Conservation (phyloP, 2,113 vertebrate species). For the Nematolebias whitei region DNA sequence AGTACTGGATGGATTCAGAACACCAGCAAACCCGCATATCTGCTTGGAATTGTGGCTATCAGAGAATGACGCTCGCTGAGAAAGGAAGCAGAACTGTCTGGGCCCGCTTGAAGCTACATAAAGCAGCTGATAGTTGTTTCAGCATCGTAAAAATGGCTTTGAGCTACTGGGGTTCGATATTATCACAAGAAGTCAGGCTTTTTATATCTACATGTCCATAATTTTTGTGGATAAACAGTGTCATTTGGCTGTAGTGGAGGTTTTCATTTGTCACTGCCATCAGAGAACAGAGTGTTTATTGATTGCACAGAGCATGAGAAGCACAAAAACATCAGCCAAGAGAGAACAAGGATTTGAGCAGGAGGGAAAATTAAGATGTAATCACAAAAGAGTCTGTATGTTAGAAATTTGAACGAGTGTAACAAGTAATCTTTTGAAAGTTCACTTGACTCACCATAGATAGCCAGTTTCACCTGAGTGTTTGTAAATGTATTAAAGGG, state of each 20-base stretch:
- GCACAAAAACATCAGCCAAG: slow-evolving; percentile 67
- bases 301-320: slow-evolving; percentile 72
- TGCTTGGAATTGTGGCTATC: not conserved
- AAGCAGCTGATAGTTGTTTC: too few species aligned
- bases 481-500: slow-evolving; percentile 4
- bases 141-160: slow-evolving; percentile 17
- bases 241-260: slow-evolving; percentile 58
- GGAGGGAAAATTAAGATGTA: slow-evolving; percentile 53
- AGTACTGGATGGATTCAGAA: slow-evolving; percentile 65
- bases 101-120: too few species aligned
- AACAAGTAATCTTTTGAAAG: slow-evolving; percentile 45
- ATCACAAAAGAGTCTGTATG: slow-evolving; percentile 50
- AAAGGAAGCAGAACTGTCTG: too few species aligned
- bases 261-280: slow-evolving; percentile 81
- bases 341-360: slow-evolving; percentile 68
- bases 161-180: slow-evolving; percentile 37
- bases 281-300: slow-evolving; percentile 78
- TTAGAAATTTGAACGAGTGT: slow-evolving; percentile 55
- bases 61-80: too few species aligned
- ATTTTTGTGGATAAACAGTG: slow-evolving; percentile 79
- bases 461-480: not conserved
- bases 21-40: not conserved
- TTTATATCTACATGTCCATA: slow-evolving; percentile 64
- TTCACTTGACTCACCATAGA: slow-evolving; percentile 7
- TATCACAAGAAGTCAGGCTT: slow-evolving; percentile 56